Base-by-base conservation (phyloP, 2,797 vertebrate species). In the Phoebastria nigripes region DNA sequence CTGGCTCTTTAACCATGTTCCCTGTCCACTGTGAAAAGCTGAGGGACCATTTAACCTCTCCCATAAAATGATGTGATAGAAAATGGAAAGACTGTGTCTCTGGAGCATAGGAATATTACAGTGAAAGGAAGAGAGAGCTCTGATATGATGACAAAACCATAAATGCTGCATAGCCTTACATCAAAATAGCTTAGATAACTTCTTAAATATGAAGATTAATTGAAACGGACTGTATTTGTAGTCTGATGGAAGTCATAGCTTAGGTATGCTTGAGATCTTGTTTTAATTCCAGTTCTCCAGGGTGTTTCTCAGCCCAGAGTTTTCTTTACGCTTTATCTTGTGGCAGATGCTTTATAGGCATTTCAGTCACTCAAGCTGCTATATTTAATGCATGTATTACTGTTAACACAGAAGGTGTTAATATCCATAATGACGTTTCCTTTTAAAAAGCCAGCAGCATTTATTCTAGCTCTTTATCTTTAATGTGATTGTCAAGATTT, bases 341-440 rank as follows among this genome's bases (percentile, higher is more conserved):
- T 85, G 85, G 72, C 87, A 93, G 87, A 65, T 90, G 59, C 52
- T 91, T 84, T 95, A 89, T 37, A 84, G 85, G 58, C 88, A 87
- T 90, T 96, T 91, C 88, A 85, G 24, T 88, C 65, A 61, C 63
- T 73, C 46, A 44, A 56, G 74, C 55, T 95, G 92, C 71, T 93
- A 28, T 65, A 73, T 88, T 92, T 90, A 93, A 83, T 93, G 61
- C 55, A 84, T 56, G 41, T 85, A 93, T 95, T 93, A 81, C 82
- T 80, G 85, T 71, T 94, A 94, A 63, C 89, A 72, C 78, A 47
- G 46, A 84, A 95, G 74, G 72, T 90, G 77, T 94, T 96, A 89
- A 94, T 88, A 93, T 71, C 87, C 52, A 84, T 88, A 71, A 89
- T 89, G 76, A 87, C 65, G 52, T 26, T 95, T 89, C 42, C 69